Evolutionary conservation across 2,888 invertebrate genomes (phyloP).

Genomic region (Drosophila infuscata): DNA sequence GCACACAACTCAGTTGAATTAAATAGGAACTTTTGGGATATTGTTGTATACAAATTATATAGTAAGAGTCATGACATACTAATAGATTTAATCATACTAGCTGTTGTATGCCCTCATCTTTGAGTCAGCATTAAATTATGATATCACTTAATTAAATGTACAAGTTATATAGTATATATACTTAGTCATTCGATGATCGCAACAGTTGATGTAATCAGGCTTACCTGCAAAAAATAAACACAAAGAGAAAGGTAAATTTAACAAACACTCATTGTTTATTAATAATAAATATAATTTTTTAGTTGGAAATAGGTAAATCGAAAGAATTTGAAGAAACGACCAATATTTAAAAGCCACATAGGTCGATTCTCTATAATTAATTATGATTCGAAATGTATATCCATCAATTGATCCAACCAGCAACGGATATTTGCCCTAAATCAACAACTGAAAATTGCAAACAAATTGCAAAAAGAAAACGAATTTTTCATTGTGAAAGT

Average conservation of each 20-base stretch:
- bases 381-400: conserved; percentile 18
- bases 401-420: conserved; percentile 12
- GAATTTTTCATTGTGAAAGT: conserved; percentile 49
- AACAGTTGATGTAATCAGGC: conserved; percentile 49
- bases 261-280: conserved; percentile 16
- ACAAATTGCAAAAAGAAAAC: conserved; percentile 64
- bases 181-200: conserved; percentile 48
- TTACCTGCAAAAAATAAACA: conserved; percentile 50
- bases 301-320: conserved; percentile 6
- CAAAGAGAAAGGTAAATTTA: conserved; percentile 27
- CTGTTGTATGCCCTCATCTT: conserved; percentile 17
- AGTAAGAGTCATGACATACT: no score
- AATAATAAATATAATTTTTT: conserved; percentile 3
- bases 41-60: background rate
- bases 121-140: conserved; percentile 60
- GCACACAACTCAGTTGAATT: background rate
- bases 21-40: background rate
- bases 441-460: conserved; percentile 72
- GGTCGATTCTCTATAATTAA: conserved; percentile 27
- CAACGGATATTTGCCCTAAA: conserved; percentile 53
- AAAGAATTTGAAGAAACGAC: background rate
- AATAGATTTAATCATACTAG: background rate
- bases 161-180: conserved; percentile 35
- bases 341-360: conserved; percentile 10
- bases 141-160: conserved; percentile 48